Conservation (phyloP, 2,113 vertebrate genomes). For the Archilochus colubris region DNA sequence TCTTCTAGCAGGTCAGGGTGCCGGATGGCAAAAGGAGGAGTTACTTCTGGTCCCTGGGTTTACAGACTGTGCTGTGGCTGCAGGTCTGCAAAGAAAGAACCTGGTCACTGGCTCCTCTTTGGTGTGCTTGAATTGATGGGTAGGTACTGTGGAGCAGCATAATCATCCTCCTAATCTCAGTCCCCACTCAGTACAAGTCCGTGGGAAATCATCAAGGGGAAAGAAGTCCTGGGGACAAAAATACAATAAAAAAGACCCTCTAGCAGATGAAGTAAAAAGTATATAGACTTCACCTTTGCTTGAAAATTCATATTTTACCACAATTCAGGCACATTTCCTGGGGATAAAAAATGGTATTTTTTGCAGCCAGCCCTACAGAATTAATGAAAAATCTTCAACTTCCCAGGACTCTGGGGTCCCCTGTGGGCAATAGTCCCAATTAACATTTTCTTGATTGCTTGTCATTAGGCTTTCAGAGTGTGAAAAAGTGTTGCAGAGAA, state of each 20-base stretch:
- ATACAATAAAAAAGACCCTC: background rate
- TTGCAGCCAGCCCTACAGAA: background rate
- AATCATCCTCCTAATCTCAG: background rate
- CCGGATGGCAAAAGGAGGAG: background rate
- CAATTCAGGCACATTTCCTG: background rate
- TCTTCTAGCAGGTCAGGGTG: background rate
- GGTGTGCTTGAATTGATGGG: background rate
- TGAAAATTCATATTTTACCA: conserved; percentile 23
- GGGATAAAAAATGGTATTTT: background rate
- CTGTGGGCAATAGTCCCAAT: conserved; percentile 33
- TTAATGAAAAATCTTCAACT: conserved; percentile 55
- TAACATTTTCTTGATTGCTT: conserved; percentile 63
- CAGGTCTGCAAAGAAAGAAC: background rate
- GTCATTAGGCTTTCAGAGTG: conserved; percentile 63
- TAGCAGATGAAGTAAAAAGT: background rate
- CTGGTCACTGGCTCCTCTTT: background rate
- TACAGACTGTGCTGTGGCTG: background rate
- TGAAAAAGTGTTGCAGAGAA: conserved; percentile 50
- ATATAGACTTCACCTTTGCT: background rate
- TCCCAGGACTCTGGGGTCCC: conserved; percentile 19
- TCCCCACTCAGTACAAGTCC: background rate
- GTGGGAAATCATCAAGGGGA: background rate
- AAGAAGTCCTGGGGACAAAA: background rate
- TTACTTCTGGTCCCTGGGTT: background rate
- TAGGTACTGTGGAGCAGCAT: background rate